phyloP scores from a whole-genome alignment of 2,888 invertebrate species.

The Tortrix viridana region DNA sequence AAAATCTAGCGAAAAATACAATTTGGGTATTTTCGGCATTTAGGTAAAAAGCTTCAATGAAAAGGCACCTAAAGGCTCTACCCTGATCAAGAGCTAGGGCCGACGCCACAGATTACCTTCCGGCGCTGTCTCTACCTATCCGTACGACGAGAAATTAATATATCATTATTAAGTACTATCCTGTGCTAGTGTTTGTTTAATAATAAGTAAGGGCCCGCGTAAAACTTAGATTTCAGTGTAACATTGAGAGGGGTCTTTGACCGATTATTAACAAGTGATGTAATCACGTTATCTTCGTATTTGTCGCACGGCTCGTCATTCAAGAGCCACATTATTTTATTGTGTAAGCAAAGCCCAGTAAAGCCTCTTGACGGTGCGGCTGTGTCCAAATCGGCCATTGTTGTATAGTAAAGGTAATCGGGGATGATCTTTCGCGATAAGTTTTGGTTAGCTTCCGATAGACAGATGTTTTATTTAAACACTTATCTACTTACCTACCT shows the following conservation, averaged over 20 bases:
- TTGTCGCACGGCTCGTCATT: conserved; percentile 40
- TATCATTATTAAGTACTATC: too few species aligned
- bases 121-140: too few species aligned
- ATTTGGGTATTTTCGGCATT: too few species aligned
- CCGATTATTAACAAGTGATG: conserved; percentile 46
- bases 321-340: conserved; percentile 66
- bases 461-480: conserved; percentile 26
- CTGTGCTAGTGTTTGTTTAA: too few species aligned
- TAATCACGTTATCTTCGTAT: conserved; percentile 32
- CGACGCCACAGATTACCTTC: too few species aligned
- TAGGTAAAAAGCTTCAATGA: too few species aligned
- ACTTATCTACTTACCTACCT: too few species aligned
- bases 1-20: too few species aligned
- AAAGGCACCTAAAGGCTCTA: too few species aligned
- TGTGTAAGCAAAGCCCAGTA: conserved; percentile 50
- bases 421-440: conserved; percentile 17
- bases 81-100: too few species aligned
- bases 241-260: conserved; percentile 45
- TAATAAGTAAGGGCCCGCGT: conserved; percentile 6
- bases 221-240: conserved; percentile 4
- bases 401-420: conserved; percentile 8
- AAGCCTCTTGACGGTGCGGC: conserved; percentile 22
- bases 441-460: conserved; percentile 3
- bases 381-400: conserved; percentile 27
- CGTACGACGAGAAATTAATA: too few species aligned